These are phyloP conservation scores for Tetropium fuscum DNA, from an alignment of 2,888 invertebrate genomes.

Conservation along the genomic window DNA sequence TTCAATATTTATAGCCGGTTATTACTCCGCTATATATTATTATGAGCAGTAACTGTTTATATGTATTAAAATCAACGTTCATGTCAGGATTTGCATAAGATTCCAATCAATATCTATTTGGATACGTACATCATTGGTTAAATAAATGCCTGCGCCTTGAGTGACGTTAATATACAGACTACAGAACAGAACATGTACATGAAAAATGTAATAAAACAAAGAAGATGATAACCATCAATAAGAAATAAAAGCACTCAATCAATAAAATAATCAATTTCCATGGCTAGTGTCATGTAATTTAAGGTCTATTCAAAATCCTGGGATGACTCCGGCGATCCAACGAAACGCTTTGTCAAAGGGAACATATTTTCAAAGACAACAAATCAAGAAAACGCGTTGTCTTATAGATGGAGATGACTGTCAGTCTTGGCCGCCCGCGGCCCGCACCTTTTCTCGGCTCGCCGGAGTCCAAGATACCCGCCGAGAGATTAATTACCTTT, in stretches of 20 bases:
- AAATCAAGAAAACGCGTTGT: slow-evolving; percentile 35
- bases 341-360: slow-evolving; percentile 34
- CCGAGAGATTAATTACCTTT: slow-evolving; percentile 46
- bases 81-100: no score
- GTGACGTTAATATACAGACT: no score
- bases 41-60: no score
- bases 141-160: no score
- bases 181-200: no score
- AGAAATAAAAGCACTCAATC: not conserved
- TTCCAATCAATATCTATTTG: no score
- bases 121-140: no score
- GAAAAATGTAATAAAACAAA: no score
- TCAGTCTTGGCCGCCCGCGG: slow-evolving; percentile 34
- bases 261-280: not conserved
- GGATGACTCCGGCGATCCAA: not conserved
- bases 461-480: slow-evolving; percentile 35
- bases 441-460: slow-evolving; percentile 31
- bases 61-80: no score
- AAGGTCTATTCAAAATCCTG: not conserved
- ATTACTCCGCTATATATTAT: no score
- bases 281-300: slow-evolving; percentile 9
- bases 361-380: slow-evolving; percentile 39
- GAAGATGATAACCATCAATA: no score
- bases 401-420: slow-evolving; percentile 20
- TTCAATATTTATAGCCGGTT: no score